Evolutionary conservation across 2,888 invertebrate genomes (phyloP).

Genomic region (Ametastegia equiseti): DNA sequence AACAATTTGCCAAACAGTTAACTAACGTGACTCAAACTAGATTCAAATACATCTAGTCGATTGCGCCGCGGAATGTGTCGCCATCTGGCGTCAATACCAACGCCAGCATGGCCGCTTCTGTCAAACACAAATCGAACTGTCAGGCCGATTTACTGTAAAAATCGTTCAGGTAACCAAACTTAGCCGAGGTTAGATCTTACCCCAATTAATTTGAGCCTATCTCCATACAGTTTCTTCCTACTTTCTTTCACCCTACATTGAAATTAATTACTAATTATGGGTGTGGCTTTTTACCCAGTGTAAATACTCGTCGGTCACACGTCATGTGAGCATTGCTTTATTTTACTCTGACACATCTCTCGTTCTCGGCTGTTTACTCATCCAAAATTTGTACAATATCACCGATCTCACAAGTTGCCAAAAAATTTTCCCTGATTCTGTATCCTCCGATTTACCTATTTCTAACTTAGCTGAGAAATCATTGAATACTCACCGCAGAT

Average conservation of each 20-base stretch:
- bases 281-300: constrained; percentile 25
- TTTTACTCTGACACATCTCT: neutral
- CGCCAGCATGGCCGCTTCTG: constrained; percentile 63
- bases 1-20: neutral
- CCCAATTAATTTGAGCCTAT: neutral
- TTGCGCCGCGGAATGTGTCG: constrained; percentile 48
- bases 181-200: neutral
- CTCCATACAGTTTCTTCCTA: neutral
- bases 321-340: constrained; percentile 32
- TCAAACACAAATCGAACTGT: constrained; percentile 64
- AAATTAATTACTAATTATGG: constrained; percentile 13
- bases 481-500: neutral
- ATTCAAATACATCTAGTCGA: neutral
- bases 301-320: constrained; percentile 21
- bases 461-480: neutral
- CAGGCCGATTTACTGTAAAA: constrained; percentile 52
- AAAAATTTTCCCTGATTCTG: neutral
- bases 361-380: neutral
- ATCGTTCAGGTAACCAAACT: constrained; percentile 19
- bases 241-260: neutral
- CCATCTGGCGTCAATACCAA: constrained; percentile 53
- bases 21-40: neutral
- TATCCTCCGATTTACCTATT: neutral
- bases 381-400: neutral
- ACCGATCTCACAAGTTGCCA: neutral